phyloP scores from a whole-genome alignment of 2,113 vertebrate genomes.

The Holacanthus passer region DNA sequence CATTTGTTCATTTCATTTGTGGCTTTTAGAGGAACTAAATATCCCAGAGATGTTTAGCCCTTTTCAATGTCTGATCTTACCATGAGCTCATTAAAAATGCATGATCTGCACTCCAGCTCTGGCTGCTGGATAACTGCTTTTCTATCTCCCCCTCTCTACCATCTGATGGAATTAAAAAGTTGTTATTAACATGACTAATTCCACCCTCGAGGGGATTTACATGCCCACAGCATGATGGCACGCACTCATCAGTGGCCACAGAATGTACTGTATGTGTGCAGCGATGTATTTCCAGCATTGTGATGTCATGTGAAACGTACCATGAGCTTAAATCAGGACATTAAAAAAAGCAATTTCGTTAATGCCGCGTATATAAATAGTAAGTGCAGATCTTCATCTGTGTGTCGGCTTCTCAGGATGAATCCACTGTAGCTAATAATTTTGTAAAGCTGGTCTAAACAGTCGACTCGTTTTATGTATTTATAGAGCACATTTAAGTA shows the following conservation, averaged over 20 bases:
- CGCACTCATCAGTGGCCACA: slow-evolving; percentile 47
- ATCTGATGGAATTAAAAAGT: slow-evolving; percentile 74
- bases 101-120: slow-evolving; percentile 70
- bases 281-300: background rate
- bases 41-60: slow-evolving; percentile 74
- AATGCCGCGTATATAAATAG: slow-evolving; percentile 12
- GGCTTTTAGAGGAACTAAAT: slow-evolving; percentile 74
- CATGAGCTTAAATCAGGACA: slow-evolving; percentile 29
- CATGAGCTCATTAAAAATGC: slow-evolving; percentile 79
- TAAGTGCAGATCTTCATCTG: background rate
- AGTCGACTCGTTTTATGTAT: background rate
- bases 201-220: slow-evolving; percentile 65
- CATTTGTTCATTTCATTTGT: slow-evolving; percentile 79
- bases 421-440: slow-evolving; percentile 5
- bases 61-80: slow-evolving; percentile 73
- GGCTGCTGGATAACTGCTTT: slow-evolving; percentile 67
- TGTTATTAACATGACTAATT: slow-evolving; percentile 68
- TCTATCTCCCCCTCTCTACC: slow-evolving; percentile 36
- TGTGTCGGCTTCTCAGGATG: background rate
- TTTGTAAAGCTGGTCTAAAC: background rate
- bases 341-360: background rate
- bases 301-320: slow-evolving; percentile 41
- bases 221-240: slow-evolving; percentile 55
- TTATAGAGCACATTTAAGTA: slow-evolving; percentile 7
- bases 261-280: background rate